Evolutionary conservation across 2,888 invertebrate species (phyloP), one percentile per base, ranked within the genome.

Genomic region (Lochmaea crataegi): DNA sequence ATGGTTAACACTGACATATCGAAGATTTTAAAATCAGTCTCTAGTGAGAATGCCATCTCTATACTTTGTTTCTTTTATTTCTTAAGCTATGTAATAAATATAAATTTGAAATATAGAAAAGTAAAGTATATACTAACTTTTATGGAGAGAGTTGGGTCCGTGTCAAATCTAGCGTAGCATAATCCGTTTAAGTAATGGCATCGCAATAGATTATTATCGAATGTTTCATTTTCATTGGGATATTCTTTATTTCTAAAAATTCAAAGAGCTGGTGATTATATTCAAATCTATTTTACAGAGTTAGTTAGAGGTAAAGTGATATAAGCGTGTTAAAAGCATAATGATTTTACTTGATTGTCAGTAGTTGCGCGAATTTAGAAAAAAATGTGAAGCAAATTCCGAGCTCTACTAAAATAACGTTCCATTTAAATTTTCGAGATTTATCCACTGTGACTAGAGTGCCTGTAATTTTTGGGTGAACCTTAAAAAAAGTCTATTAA

Each of bases 341-440:
- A 64, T 64, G 53, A 66, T 79, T 86, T 84, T 81, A 90, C 90
- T 80, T 82, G 2, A 89, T 83, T 9, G 88, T 85, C 0, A 90
- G 84, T 69, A 90, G 87, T 53, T 86, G 81, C 0, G 89, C 79
- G 10, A 91, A 89, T 41, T 90, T 84, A 0, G 92, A 91, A 81
- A 93, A 93, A 42, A 91, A 89, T 4, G 89, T 88, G 81, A 90
- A 91, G 78, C 93, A 94, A 0, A 89, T 86, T 0, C 93, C 93
- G 7, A 89, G 85, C 80, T 94, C 93, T 0, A 92, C 92, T 87
- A 93, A 89, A 1, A 91, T 88, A 0, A 89, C 85, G 0, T 84
- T 83, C 90, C 90, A 91, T 0, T 81, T 79, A 4, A 80, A 79
- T 76, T 83, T 82, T 1, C 81, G 78, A 65, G 82, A 81, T 2